Conservation (phyloP, 2,113 vertebrate species). For the Castor canadensis region DNA sequence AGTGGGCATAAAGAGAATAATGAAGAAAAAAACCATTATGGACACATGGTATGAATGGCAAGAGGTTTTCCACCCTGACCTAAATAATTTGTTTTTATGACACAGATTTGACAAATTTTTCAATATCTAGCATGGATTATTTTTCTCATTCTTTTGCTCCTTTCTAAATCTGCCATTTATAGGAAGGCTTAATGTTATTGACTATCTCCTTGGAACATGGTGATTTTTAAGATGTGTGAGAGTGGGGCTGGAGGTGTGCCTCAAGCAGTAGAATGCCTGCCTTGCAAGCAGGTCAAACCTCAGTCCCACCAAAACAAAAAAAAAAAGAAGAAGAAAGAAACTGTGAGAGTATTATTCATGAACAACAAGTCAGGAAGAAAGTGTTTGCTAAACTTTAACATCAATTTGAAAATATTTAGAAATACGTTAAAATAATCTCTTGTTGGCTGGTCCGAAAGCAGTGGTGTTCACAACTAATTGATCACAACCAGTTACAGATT, state of each 20-base stretch:
- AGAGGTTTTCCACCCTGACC: neutral
- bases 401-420: neutral
- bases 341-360: neutral
- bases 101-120: neutral
- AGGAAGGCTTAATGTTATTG: neutral
- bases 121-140: neutral
- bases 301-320: no score
- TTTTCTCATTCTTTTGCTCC: neutral
- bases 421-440: neutral
- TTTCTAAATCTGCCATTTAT: neutral
- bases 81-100: neutral
- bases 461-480: no score
- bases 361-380: neutral
- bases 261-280: no score
- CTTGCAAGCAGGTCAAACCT: no score
- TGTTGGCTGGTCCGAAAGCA: no score
- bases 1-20: neutral
- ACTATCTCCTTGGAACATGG: neutral
- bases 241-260: no score
- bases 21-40: neutral
- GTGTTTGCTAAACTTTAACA: slow-evolving; percentile 25
- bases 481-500: no score
- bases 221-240: neutral
- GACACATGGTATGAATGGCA: neutral
- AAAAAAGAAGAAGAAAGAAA: no score